Evolutionary conservation across 2,888 invertebrate genomes (phyloP).

Genomic region (Chaetogeoica ovagalla): DNA sequence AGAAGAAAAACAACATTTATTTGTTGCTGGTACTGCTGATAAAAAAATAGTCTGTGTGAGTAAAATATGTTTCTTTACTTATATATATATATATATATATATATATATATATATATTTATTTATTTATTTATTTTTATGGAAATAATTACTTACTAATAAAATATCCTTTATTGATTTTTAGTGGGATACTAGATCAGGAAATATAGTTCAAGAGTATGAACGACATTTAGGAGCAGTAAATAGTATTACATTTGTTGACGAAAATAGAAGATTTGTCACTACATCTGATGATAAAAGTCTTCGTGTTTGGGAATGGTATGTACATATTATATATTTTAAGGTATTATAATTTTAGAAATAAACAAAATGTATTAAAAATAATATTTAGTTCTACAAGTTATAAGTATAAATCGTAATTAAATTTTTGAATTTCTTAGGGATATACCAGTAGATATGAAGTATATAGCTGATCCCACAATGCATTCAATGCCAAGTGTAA

Average conservation of each 20-base stretch:
- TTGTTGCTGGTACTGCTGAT: slow-evolving; percentile 97
- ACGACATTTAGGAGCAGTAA: slow-evolving; percentile 96
- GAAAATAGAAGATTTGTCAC: slow-evolving; percentile 97
- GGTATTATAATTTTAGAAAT: background rate
- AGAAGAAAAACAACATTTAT: slow-evolving; percentile 92
- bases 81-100: slow-evolving; percentile 13
- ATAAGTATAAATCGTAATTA: background rate
- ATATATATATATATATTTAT: slow-evolving; percentile 30
- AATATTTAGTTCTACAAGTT: background rate
- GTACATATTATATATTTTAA: slow-evolving; percentile 56
- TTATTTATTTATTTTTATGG: slow-evolving; percentile 35
- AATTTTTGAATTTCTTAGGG: slow-evolving; percentile 60
- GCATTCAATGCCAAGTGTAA: slow-evolving; percentile 98
- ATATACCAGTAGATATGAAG: slow-evolving; percentile 98
- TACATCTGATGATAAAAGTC: slow-evolving; percentile 97
- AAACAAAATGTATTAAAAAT: background rate
- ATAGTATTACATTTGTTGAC: slow-evolving; percentile 98
- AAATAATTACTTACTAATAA: slow-evolving; percentile 11
- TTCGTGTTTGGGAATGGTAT: slow-evolving; percentile 99
- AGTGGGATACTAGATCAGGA: slow-evolving; percentile 95
- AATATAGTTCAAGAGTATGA: slow-evolving; percentile 98
- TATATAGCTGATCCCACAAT: slow-evolving; percentile 99
- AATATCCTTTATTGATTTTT: slow-evolving; percentile 57
- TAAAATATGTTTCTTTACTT: slow-evolving; percentile 56
- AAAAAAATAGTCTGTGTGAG: slow-evolving; percentile 98